A percentile compares a stretch with the other conserved stretches of the same genome.
Conservation (phyloP, 2,888 invertebrate species). For the Dryobotodes eremita region DNA sequence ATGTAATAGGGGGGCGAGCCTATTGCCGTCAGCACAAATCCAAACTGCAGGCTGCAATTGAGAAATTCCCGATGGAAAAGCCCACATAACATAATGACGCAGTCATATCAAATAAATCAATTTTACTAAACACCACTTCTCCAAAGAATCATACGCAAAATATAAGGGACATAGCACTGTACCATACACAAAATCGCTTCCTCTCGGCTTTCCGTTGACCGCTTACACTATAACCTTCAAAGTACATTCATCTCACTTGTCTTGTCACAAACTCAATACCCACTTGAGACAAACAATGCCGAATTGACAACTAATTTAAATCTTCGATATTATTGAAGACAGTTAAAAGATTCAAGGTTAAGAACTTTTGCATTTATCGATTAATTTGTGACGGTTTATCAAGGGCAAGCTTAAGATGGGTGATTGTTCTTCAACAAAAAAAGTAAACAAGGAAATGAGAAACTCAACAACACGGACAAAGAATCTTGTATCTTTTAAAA, state of each 20-base stretch:
- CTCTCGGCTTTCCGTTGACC: conserved; percentile 52
- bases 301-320: conserved; percentile 78
- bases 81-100: too few species aligned
- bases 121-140: background rate
- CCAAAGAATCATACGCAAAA: background rate
- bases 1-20: background rate
- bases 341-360: conserved; percentile 21
- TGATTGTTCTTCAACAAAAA: background rate
- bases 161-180: background rate
- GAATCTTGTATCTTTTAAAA: background rate
- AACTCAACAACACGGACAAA: background rate
- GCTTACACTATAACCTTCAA: conserved; percentile 42
- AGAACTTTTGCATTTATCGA: conserved; percentile 8
- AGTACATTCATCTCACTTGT: conserved; percentile 71
- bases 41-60: background rate
- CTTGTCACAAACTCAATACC: conserved; percentile 76
- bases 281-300: conserved; percentile 73
- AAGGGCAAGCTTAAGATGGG: background rate
- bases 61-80: too few species aligned
- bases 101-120: too few species aligned
- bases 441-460: background rate
- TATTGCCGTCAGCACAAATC: background rate
- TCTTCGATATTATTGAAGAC: conserved; percentile 18
- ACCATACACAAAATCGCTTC: conserved; percentile 37
- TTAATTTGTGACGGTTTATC: background rate